Evolutionary conservation across 2,113 vertebrate genomes (phyloP).

Genomic region (Pungitius pungitius): DNA sequence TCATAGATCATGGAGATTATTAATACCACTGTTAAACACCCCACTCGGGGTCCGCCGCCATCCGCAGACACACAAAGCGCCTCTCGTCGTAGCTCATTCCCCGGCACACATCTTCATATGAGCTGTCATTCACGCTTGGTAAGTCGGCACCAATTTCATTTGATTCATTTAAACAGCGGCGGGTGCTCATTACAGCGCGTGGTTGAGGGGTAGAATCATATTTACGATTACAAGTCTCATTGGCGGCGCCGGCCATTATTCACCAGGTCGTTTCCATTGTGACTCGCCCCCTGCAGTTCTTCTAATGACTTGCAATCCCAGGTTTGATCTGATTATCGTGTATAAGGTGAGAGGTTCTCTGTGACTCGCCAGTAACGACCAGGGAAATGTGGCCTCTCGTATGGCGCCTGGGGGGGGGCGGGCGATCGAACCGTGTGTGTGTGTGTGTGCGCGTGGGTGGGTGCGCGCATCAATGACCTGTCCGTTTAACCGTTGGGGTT

Average conservation of each 20-base stretch:
- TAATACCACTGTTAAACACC: constrained; percentile 78
- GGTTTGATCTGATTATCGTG: constrained; percentile 70
- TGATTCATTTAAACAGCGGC: constrained; percentile 75
- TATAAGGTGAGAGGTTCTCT: constrained; percentile 68
- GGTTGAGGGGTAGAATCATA: constrained; percentile 67
- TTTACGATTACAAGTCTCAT: constrained; percentile 74
- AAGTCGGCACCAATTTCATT: constrained; percentile 78
- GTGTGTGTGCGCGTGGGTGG: constrained; percentile 15
- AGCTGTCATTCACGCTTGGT: constrained; percentile 76
- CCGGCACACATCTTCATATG: constrained; percentile 69
- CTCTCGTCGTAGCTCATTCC: constrained; percentile 64
- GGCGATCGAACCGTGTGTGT: constrained; percentile 59
- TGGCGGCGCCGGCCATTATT: constrained; percentile 60
- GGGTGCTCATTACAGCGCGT: constrained; percentile 69
- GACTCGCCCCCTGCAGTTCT: constrained; percentile 50
- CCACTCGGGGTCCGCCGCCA: constrained; percentile 55
- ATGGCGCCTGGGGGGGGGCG: constrained; percentile 51
- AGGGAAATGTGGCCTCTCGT: constrained; percentile 77
- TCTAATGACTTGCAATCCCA: constrained; percentile 69
- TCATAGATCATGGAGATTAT: constrained; percentile 81
- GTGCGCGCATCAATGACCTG: constrained; percentile 69
- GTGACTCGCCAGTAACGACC: constrained; percentile 73
- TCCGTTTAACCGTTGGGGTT: constrained; percentile 75
- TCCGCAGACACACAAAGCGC: constrained; percentile 36
- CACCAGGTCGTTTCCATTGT: constrained; percentile 68